A percentile compares a stretch with the other conserved stretches of the same genome.
These are phyloP conservation scores for Ctenoplectra terminalis DNA, from an alignment of 1,140 invertebrate species.

Conservation along the genomic window DNA sequence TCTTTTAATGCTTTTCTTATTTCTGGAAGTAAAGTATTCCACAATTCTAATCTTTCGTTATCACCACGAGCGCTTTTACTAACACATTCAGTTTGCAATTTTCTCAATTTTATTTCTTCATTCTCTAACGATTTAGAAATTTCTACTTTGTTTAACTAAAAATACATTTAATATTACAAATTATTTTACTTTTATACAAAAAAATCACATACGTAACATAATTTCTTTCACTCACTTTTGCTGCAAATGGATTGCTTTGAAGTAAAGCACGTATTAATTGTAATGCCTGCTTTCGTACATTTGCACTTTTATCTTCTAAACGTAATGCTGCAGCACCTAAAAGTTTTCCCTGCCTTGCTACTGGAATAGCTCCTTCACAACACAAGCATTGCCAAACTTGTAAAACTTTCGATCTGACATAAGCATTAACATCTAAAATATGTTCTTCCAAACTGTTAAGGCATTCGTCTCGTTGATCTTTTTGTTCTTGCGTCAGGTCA, in stretches of 20 bases:
- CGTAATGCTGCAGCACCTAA: conserved; percentile 86
- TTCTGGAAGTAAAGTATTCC: conserved; percentile 77
- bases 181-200: not conserved
- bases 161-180: conserved; percentile 13
- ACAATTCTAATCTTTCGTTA: conserved; percentile 79
- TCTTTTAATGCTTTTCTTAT: conserved; percentile 79
- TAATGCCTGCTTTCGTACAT: conserved; percentile 91
- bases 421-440: conserved; percentile 91
- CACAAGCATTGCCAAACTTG: conserved; percentile 90
- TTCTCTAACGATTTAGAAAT: conserved; percentile 84
- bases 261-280: conserved; percentile 89
- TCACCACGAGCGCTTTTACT: conserved; percentile 77
- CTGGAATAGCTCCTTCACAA: conserved; percentile 88
- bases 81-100: conserved; percentile 83
- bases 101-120: conserved; percentile 85
- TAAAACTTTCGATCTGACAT: conserved; percentile 91
- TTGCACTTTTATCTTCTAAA: conserved; percentile 89
- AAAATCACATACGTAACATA: not conserved
- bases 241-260: conserved; percentile 90
- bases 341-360: conserved; percentile 86
- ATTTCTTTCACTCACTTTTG: conserved; percentile 82
- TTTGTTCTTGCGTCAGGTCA: conserved; percentile 86
- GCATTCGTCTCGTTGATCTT: conserved; percentile 87
- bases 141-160: conserved; percentile 84
- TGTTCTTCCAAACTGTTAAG: conserved; percentile 91